Percentiles rank a stretch among this genome's conserved stretches.
These are phyloP conservation scores for Notodonta ziczac DNA, from an alignment of 2,888 invertebrate species.

Conservation along the genomic window DNA sequence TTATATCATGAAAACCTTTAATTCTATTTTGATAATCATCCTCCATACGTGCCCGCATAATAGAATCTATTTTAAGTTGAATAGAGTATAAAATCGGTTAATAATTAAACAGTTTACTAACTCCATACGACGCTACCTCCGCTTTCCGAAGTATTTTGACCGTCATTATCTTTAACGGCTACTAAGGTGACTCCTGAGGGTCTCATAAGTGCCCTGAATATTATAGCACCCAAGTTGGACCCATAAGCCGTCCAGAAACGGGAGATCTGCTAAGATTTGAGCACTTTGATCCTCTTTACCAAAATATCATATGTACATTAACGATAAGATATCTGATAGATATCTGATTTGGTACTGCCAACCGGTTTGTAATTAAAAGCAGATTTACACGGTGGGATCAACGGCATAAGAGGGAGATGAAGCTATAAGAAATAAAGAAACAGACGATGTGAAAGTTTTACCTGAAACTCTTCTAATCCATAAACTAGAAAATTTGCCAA, in stretches of 20 bases:
- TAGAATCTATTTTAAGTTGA: too few species aligned
- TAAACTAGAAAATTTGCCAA: too few species aligned
- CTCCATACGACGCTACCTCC: not conserved
- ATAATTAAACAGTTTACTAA: slow-evolving; percentile 41
- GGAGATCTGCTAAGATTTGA: slow-evolving; percentile 29
- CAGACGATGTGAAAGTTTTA: too few species aligned
- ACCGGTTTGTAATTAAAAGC: slow-evolving; percentile 13
- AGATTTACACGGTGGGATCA: too few species aligned
- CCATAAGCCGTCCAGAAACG: slow-evolving; percentile 17
- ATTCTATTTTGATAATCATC: too few species aligned
- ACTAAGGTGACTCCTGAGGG: slow-evolving; percentile 25
- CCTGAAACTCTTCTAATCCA: too few species aligned
- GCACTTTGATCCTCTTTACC: slow-evolving; percentile 33
- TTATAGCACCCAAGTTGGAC: slow-evolving; percentile 34
- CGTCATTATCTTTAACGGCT: slow-evolving; percentile 49
- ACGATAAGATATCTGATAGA: slow-evolving; percentile 19
- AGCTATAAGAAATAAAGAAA: too few species aligned
- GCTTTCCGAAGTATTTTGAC: slow-evolving; percentile 18
- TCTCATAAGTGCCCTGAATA: slow-evolving; percentile 30
- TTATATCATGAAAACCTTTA: too few species aligned
- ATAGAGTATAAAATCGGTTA: slow-evolving; percentile 32
- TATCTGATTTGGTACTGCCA: slow-evolving; percentile 19
- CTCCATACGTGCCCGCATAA: too few species aligned
- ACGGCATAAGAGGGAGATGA: too few species aligned
- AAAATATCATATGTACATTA: slow-evolving; percentile 22